Conservation (phyloP, 2,888 invertebrate species). For the Malthinus seriepunctatus region DNA sequence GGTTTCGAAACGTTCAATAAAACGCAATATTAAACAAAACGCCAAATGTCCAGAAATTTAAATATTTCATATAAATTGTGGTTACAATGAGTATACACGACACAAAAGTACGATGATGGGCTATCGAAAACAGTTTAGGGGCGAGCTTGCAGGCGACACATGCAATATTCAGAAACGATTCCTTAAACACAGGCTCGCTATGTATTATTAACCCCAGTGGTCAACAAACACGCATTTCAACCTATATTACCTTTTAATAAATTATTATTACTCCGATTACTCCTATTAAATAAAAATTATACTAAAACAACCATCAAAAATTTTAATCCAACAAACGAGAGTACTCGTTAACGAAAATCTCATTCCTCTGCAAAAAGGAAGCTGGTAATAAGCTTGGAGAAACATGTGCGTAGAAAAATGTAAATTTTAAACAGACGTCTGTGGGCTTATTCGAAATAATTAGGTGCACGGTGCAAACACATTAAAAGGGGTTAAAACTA, state of each 20-base stretch:
- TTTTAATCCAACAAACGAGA: background rate
- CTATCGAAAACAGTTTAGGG: constrained; percentile 37
- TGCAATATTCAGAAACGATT: constrained; percentile 35
- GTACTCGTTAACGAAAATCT: too few species aligned
- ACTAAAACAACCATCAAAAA: background rate
- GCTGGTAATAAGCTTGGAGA: background rate
- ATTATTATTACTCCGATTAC: constrained; percentile 6
- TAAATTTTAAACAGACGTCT: background rate
- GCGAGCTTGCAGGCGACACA: constrained; percentile 29
- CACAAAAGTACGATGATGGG: constrained; percentile 20
- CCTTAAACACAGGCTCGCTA: constrained; percentile 33
- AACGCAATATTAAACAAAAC: constrained; percentile 16
- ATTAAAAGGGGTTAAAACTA: too few species aligned
- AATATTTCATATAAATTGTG: constrained; percentile 36
- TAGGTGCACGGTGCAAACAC: background rate
- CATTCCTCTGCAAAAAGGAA: too few species aligned
- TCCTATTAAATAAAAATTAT: constrained; percentile 1
- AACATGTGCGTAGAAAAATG: background rate
- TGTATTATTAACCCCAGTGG: constrained; percentile 39
- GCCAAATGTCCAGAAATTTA: constrained; percentile 29
- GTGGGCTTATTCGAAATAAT: too few species aligned
- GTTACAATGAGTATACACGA: constrained; percentile 9
- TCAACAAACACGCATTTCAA: constrained; percentile 33
- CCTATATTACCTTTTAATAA: constrained; percentile 14
- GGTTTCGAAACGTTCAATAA: constrained; percentile 30